These are phyloP conservation scores for Labia minor DNA, from an alignment of 2,888 invertebrate genomes.

Conservation along the genomic window DNA sequence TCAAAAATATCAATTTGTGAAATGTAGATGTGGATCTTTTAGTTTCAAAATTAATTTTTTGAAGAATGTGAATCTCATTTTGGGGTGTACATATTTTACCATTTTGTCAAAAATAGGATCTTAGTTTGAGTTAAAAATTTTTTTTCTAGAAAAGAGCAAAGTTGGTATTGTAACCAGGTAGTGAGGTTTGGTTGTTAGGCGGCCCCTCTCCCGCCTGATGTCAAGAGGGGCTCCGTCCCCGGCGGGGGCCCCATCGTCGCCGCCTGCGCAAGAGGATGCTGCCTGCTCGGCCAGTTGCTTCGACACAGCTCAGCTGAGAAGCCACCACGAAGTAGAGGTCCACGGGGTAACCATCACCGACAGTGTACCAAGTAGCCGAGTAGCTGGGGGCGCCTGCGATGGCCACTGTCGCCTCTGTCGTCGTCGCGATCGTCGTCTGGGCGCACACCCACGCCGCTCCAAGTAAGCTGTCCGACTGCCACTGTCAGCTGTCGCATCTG, in stretches of 20 bases:
- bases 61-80: too few species aligned
- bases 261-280: neutral
- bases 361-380: neutral
- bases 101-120: too few species aligned
- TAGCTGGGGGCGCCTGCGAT: neutral
- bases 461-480: neutral
- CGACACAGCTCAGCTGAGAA: neutral
- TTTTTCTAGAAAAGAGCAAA: too few species aligned
- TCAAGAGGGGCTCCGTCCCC: neutral
- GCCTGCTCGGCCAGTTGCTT: neutral
- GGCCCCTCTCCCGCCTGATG: neutral
- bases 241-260: slow-evolving; percentile 5
- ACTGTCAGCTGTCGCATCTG: too few species aligned
- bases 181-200: neutral
- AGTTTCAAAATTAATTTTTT: too few species aligned
- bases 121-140: too few species aligned
- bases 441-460: neutral
- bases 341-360: neutral
- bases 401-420: neutral
- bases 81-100: too few species aligned
- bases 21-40: too few species aligned
- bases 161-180: neutral
- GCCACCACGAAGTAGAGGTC: neutral
- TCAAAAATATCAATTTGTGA: too few species aligned
- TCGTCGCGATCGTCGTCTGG: neutral